These are phyloP conservation scores for Melieria crassipennis DNA, from an alignment of 2,888 invertebrate genomes.

Conservation along the genomic window DNA sequence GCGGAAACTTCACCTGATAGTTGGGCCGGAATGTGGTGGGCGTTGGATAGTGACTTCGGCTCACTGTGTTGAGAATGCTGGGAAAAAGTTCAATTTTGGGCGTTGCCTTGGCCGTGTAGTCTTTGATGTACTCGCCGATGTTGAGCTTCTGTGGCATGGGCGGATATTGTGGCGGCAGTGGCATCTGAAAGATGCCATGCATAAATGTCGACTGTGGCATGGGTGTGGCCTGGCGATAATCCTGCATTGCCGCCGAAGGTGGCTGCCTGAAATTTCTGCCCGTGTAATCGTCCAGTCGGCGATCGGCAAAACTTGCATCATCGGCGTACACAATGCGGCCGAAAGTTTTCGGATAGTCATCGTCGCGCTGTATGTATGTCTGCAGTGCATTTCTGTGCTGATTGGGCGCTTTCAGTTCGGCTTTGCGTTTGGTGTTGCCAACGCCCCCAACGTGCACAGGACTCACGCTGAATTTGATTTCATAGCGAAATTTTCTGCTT, in stretches of 20 bases:
- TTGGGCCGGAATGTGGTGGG: constrained; percentile 61
- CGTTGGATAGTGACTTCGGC: constrained; percentile 35
- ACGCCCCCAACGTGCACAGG: constrained; percentile 51
- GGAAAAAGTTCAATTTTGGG: constrained; percentile 53
- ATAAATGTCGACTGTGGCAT: constrained; percentile 54
- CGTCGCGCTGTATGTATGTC: constrained; percentile 73
- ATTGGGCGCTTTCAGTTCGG: constrained; percentile 15
- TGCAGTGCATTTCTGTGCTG: constrained; percentile 41
- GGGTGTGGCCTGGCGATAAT: constrained; percentile 41
- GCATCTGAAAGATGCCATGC: constrained; percentile 49
- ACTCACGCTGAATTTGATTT: constrained; percentile 75
- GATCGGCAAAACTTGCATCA: constrained; percentile 47
- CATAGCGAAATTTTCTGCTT: constrained; percentile 69
- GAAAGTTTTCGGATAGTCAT: constrained; percentile 63
- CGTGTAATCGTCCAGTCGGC: constrained; percentile 31
- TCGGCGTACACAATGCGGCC: constrained; percentile 46
- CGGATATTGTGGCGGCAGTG: constrained; percentile 39
- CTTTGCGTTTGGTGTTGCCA: constrained; percentile 32
- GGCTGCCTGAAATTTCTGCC: constrained; percentile 42
- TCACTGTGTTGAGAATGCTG: constrained; percentile 46
- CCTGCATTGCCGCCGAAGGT: constrained; percentile 30
- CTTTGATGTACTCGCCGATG: constrained; percentile 60
- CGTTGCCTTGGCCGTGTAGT: constrained; percentile 43
- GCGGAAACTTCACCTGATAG: constrained; percentile 52
- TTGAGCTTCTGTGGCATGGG: constrained; percentile 51